Base-by-base conservation (phyloP, 2,888 invertebrate genomes). In the Lasioglossum zephyrum region DNA sequence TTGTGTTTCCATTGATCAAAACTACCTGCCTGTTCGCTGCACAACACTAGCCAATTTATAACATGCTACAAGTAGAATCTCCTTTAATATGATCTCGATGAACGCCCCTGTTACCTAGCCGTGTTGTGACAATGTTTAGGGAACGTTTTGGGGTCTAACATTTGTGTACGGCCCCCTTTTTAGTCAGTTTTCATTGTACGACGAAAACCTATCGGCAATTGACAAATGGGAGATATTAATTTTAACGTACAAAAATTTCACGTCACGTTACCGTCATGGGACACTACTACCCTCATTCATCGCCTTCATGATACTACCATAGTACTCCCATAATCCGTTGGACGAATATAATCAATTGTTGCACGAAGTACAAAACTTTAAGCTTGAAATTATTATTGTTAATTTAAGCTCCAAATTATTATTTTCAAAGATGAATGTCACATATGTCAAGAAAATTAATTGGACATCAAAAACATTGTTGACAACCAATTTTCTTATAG, bases 201-300 rank as follows among this genome's bases (percentile, higher is more conserved):
- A 75, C 85, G 79, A 86, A 79, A 91, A 92, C 84, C 87, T 86
- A 88, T 90, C 85, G 79, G 84, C 85, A 73, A 84, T 91, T 91
- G 92, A 94, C 92, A 94, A 94, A 94, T 93, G 93, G 92, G 91
- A 79, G 92, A 91, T 92, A 94, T 94, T 92, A 94, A 93, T 94
- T 92, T 92, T 84, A 84, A 91, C 87, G 86, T 86, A 86, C 76
- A 80, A 84, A 80, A 89, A 84, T 89, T 84, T 86, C 80, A 69
- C 76, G 82, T 85, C 70, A 73, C 76, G 75, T 81, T 66, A 73
- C 31, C 73, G 75, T 72, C 76, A 84, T 77, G 76, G 85, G 75
- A 85, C 73, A 73, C 82, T 39, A 76, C 82, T 80, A 84, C 87
- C 84, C 73, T 74, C 80, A 69, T 73, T 81, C 81, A 79, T 80